phyloP scores from a whole-genome alignment of 1,140 invertebrate species.

The Plodia interpunctella region DNA sequence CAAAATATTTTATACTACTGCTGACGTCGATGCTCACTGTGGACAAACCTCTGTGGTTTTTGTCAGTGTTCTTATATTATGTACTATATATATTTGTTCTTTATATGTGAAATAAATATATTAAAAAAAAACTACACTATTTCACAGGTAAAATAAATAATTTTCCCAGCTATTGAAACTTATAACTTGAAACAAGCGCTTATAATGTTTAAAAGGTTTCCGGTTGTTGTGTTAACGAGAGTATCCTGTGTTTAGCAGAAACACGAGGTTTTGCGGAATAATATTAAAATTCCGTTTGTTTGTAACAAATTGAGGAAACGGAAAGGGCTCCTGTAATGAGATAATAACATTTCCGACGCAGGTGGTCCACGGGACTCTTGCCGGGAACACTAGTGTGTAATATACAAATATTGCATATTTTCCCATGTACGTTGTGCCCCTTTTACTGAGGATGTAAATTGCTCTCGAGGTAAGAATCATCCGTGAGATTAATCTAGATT shows the following conservation, averaged over 20 bases:
- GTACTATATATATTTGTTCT: too few species aligned
- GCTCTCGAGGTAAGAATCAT: not conserved
- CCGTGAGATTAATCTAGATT: not conserved
- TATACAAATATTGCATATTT: constrained; percentile 8
- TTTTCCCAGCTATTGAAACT: constrained; percentile 6
- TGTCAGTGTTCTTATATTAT: too few species aligned
- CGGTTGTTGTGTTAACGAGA: constrained; percentile 21
- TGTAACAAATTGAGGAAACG: constrained; percentile 46
- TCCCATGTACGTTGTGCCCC: not conserved
- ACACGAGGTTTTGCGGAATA: constrained; percentile 27
- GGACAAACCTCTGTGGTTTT: too few species aligned
- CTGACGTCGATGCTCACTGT: too few species aligned
- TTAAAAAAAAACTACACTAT: too few species aligned
- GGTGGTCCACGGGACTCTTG: constrained; percentile 37
- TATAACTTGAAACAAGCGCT: constrained; percentile 8
- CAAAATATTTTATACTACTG: too few species aligned
- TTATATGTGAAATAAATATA: too few species aligned
- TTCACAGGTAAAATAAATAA: not conserved
- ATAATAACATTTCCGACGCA: constrained; percentile 53
- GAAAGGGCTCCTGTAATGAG: constrained; percentile 49
- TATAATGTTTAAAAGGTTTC: not conserved
- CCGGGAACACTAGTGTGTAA: constrained; percentile 10
- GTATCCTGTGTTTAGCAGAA: constrained; percentile 22
- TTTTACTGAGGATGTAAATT: not conserved
- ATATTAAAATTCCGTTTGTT: constrained; percentile 59